Evolutionary conservation across 2,797 vertebrate genomes (phyloP).

Genomic region (Eutrigla gurnardus): DNA sequence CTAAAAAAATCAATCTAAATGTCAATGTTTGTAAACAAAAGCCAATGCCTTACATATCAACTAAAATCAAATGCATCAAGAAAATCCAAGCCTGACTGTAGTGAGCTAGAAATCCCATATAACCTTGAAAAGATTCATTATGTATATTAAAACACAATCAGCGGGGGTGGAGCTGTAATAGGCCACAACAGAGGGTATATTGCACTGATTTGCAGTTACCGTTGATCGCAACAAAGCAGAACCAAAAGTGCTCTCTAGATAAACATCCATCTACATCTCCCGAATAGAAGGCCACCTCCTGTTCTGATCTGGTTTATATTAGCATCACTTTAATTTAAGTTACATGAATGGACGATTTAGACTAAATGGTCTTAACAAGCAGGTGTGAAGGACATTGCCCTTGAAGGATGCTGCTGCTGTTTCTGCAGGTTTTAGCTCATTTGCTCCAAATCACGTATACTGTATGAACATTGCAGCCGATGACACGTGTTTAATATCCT

Average conservation of each 20-base stretch:
- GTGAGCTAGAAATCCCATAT: slow-evolving; percentile 7
- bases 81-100: background rate
- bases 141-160: slow-evolving; percentile 18
- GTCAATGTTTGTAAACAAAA: background rate
- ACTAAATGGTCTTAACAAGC: slow-evolving; percentile 29
- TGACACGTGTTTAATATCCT: background rate
- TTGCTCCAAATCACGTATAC: slow-evolving; percentile 14
- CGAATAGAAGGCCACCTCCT: slow-evolving; percentile 5
- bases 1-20: background rate
- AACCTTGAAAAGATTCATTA: slow-evolving; percentile 25
- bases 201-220: slow-evolving; percentile 10
- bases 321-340: slow-evolving; percentile 48
- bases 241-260: slow-evolving; percentile 32
- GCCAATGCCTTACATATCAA: background rate
- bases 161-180: slow-evolving; percentile 35
- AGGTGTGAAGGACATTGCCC: slow-evolving; percentile 45
- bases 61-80: slow-evolving; percentile 3
- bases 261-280: slow-evolving; percentile 10
- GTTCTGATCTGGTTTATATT: slow-evolving; percentile 19
- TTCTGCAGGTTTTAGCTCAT: slow-evolving; percentile 44
- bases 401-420: slow-evolving; percentile 30
- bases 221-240: slow-evolving; percentile 23
- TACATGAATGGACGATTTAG: slow-evolving; percentile 34
- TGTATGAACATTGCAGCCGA: background rate
- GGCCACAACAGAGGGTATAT: background rate